Evolutionary conservation across 2,888 invertebrate genomes (phyloP).

Genomic region (Nysson spinosus): DNA sequence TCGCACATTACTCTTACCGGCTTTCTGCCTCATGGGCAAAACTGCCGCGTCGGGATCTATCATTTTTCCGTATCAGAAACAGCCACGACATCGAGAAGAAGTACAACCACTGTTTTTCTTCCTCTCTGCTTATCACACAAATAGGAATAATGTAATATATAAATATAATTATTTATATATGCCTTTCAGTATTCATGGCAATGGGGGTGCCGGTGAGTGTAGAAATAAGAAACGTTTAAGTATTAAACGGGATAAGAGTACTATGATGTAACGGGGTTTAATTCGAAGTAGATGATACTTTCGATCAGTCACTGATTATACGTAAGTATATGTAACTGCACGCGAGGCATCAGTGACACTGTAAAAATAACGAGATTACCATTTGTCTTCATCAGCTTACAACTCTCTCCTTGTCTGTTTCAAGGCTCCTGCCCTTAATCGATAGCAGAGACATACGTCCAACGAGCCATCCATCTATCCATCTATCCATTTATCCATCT

Average conservation of each 20-base stretch:
- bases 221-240: too few relatives aligned
- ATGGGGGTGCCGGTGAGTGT: too few relatives aligned
- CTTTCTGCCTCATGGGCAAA: constrained; percentile 28
- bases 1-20: constrained; percentile 22
- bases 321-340: too few relatives aligned
- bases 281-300: too few relatives aligned
- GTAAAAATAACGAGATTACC: constrained; percentile 51
- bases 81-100: constrained; percentile 38
- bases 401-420: constrained; percentile 36
- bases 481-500: constrained; percentile 37
- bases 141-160: background rate
- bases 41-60: constrained; percentile 53
- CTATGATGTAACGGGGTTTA: too few relatives aligned
- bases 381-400: constrained; percentile 55
- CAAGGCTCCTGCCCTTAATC: constrained; percentile 42
- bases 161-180: too few relatives aligned
- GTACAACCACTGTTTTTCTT: constrained; percentile 12
- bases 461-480: constrained; percentile 25
- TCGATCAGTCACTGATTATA: too few relatives aligned
- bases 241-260: too few relatives aligned
- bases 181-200: too few relatives aligned
- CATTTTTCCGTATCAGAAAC: constrained; percentile 60
- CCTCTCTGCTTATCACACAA: background rate
- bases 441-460: constrained; percentile 51
- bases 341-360: background rate